Percentiles rank a stretch among this genome's conserved stretches.
These are phyloP conservation scores for Theonella swinhoei DNA, from an alignment of 37 sponge, comb jelly and placozoan species.

Conservation along the genomic window DNA sequence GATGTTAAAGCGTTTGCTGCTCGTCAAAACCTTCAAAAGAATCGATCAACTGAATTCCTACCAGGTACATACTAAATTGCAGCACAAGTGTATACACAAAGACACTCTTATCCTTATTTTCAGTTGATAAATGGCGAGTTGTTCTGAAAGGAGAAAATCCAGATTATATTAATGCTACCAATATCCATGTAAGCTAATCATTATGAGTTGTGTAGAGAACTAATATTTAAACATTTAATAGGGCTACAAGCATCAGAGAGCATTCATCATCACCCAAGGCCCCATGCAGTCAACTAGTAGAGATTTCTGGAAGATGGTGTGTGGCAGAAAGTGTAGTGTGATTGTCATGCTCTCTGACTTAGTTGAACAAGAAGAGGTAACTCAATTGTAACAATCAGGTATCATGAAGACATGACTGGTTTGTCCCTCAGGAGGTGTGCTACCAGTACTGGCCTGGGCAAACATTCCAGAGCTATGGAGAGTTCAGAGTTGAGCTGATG, in stretches of 20 bases:
- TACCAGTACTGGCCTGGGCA: too few relatives aligned
- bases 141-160: slow-evolving; percentile 3
- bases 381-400: neutral
- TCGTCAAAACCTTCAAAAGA: neutral
- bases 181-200: slow-evolving; percentile 55
- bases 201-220: too few relatives aligned
- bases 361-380: neutral
- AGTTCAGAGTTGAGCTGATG: too few relatives aligned
- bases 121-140: slow-evolving; percentile 28
- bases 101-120: neutral
- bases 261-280: slow-evolving; percentile 49
- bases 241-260: slow-evolving; percentile 55
- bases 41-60: slow-evolving; percentile 5
- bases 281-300: slow-evolving; percentile 31
- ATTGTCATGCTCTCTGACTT: neutral
- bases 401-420: too few relatives aligned
- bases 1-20: slow-evolving; percentile 25
- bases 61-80: neutral
- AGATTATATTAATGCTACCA: slow-evolving; percentile 54
- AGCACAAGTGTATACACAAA: neutral
- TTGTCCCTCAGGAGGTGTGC: too few relatives aligned
- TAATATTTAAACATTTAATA: neutral
- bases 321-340: neutral
- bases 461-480: too few relatives aligned
- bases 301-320: slow-evolving; percentile 63